Evolutionary conservation across 1,140 invertebrate species (phyloP).

Genomic region (Littorina saxatilis): DNA sequence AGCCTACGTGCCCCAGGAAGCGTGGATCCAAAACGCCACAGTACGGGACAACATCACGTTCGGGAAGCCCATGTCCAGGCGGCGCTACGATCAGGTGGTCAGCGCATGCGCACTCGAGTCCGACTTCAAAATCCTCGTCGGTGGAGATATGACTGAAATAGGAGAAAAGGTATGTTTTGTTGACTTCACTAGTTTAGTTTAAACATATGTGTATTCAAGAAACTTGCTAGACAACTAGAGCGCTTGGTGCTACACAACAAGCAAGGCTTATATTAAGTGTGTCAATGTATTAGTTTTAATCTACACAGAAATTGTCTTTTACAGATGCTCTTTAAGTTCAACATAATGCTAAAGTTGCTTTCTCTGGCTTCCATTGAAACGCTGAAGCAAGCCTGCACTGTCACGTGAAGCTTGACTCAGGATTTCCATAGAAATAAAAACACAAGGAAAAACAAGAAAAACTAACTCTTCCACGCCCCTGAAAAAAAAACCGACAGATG

Average conservation of each 20-base stretch:
- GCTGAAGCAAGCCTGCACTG: too few relatives aligned
- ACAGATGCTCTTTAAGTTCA: too few relatives aligned
- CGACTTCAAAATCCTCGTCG: constrained; percentile 83
- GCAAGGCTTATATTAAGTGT: not conserved
- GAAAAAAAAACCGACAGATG: too few relatives aligned
- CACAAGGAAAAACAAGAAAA: too few relatives aligned
- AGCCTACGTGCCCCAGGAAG: constrained; percentile 88
- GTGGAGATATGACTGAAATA: constrained; percentile 82
- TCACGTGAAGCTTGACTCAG: too few relatives aligned
- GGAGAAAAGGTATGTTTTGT: constrained; percentile 66
- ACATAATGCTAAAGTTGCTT: too few relatives aligned
- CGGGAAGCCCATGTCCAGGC: constrained; percentile 53
- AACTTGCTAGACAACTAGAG: not conserved
- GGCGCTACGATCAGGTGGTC: constrained; percentile 76
- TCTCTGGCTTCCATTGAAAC: too few relatives aligned
- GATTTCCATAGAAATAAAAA: too few relatives aligned
- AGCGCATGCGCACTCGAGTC: constrained; percentile 88
- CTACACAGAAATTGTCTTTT: too few relatives aligned
- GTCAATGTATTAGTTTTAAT: too few relatives aligned
- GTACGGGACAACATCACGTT: constrained; percentile 75
- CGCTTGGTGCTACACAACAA: not conserved
- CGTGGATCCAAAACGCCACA: constrained; percentile 89
- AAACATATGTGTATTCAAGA: too few relatives aligned
- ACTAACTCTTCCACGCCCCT: too few relatives aligned
- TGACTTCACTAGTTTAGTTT: not conserved